phyloP scores from a whole-genome alignment of 1,140 invertebrate species.

The Bombus ignitus region DNA sequence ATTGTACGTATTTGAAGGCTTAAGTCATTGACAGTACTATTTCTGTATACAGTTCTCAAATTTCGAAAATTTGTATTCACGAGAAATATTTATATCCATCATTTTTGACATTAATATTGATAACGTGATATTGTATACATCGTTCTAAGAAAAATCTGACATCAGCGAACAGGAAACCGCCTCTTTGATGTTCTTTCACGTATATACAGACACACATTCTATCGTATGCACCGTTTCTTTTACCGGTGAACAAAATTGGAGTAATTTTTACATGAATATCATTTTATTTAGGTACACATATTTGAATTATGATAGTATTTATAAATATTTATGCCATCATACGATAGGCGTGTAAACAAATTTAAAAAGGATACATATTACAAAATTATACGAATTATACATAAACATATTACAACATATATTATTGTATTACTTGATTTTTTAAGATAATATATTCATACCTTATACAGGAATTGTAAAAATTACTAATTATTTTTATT shows the following conservation, averaged over 20 bases:
- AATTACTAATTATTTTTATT: not conserved
- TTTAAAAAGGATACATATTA: not conserved
- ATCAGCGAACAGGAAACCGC: constrained; percentile 35
- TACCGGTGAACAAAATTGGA: not conserved
- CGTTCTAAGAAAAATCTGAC: constrained; percentile 17
- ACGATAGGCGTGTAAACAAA: not conserved
- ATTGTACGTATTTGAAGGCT: not conserved
- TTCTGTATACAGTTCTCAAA: not conserved
- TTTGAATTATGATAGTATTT: not conserved
- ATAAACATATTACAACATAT: not conserved
- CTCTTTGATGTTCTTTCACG: constrained; percentile 17
- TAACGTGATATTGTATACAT: not conserved
- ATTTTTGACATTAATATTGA: not conserved
- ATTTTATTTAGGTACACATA: not conserved
- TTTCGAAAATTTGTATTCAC: not conserved
- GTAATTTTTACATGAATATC: not conserved
- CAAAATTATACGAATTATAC: not conserved
- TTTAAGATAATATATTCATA: not conserved
- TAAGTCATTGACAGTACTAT: constrained; percentile 1
- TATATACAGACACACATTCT: not conserved
- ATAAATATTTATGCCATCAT: not conserved
- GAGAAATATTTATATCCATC: not conserved
- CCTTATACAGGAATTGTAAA: not conserved
- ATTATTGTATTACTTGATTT: not conserved
- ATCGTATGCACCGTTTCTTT: not conserved